A percentile compares a stretch with the other conserved stretches of the same genome.
These are phyloP conservation scores for Sternarchorhynchus goeldii DNA, from an alignment of 2,797 vertebrate species.

Conservation along the genomic window DNA sequence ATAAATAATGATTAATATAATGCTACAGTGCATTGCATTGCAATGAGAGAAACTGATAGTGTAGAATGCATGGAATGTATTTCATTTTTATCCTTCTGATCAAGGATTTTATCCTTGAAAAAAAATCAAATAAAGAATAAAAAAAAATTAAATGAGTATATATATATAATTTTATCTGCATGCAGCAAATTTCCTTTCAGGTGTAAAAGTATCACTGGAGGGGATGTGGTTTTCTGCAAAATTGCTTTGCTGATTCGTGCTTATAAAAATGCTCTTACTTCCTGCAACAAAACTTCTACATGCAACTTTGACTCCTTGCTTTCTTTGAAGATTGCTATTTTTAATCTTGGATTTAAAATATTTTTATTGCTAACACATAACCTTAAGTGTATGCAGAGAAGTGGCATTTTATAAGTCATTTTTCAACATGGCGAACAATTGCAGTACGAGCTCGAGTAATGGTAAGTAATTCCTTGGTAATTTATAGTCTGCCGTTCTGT, in stretches of 20 bases:
- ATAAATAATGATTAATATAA: too few relatives aligned
- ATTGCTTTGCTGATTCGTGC: conserved; percentile 45
- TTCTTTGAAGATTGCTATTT: background rate
- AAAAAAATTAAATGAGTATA: too few relatives aligned
- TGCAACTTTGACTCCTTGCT: conserved; percentile 25
- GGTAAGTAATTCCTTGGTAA: conserved; percentile 52
- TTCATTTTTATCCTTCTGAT: too few relatives aligned
- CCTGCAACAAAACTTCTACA: conserved; percentile 61
- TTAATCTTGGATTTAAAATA: background rate
- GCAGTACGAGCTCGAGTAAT: accelerated
- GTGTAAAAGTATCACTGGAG: conserved; percentile 44
- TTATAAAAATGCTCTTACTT: conserved; percentile 64
- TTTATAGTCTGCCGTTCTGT: background rate
- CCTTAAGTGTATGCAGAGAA: background rate
- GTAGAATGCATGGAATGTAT: too few relatives aligned
- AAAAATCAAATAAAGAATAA: too few relatives aligned
- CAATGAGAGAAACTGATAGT: too few relatives aligned
- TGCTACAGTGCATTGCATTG: too few relatives aligned
- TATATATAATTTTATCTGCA: background rate
- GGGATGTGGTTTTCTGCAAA: conserved; percentile 76
- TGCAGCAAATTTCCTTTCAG: conserved; percentile 32
- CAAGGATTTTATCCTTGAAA: too few relatives aligned
- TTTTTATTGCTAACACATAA: background rate
- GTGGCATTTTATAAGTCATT: background rate
- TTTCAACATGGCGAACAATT: accelerated